These are phyloP conservation scores for Hemicentrotus pulcherrimus DNA, from an alignment of 35 echinoderm and acorn worm species.

Conservation along the genomic window DNA sequence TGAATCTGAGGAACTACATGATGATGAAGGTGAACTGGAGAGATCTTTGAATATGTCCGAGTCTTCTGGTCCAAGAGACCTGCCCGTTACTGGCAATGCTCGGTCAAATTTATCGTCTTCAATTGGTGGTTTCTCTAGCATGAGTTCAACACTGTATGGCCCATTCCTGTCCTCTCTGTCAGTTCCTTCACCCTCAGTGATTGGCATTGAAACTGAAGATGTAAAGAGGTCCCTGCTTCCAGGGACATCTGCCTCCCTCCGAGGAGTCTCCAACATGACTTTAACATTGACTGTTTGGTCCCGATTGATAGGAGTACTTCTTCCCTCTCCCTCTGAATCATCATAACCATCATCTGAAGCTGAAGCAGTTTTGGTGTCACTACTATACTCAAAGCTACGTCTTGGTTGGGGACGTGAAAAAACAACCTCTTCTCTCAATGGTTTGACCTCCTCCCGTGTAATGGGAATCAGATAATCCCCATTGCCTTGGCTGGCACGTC, in stretches of 20 bases:
- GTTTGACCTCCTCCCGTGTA: neutral
- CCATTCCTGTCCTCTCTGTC: neutral
- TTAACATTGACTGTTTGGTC: neutral
- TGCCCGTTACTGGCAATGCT: neutral
- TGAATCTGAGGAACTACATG: neutral
- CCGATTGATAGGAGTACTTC: neutral
- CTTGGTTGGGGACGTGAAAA: neutral
- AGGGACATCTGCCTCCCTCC: neutral
- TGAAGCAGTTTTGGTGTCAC: neutral
- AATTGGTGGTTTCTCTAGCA: constrained; percentile 13
- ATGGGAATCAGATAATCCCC: neutral
- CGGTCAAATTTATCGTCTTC: neutral
- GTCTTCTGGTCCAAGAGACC: neutral
- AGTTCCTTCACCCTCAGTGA: neutral
- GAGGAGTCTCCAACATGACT: neutral
- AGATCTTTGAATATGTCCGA: neutral
- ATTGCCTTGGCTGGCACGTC: neutral
- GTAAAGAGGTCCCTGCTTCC: neutral
- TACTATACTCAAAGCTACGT: neutral
- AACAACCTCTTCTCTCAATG: neutral
- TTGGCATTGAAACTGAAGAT: neutral
- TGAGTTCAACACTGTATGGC: constrained; percentile 19
- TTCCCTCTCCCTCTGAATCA: neutral
- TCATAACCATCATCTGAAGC: neutral
- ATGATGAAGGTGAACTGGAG: neutral